These are phyloP conservation scores for Idaea straminata DNA, from an alignment of 2,888 invertebrate species.

Conservation along the genomic window DNA sequence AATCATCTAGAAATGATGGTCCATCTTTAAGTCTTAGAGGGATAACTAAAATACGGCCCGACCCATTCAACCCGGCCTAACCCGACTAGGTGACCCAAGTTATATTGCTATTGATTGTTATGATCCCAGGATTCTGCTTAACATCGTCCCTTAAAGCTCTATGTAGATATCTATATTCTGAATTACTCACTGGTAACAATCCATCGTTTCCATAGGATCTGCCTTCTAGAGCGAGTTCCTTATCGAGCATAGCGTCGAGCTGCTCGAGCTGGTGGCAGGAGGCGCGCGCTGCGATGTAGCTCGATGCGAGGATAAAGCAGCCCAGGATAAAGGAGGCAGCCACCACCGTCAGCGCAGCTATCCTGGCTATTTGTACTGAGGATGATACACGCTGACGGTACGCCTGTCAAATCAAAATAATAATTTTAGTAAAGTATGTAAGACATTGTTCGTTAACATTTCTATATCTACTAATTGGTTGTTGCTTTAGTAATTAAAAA, in stretches of 20 bases:
- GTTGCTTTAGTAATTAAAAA: not conserved
- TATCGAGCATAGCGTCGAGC: conserved; percentile 83
- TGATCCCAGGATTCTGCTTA: not conserved
- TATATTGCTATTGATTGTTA: conserved; percentile 8
- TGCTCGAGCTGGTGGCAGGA: conserved; percentile 89
- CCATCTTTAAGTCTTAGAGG: too few relatives aligned
- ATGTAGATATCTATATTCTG: not conserved
- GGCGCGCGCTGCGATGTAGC: conserved; percentile 90
- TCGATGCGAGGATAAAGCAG: conserved; percentile 89
- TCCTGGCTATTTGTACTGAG: conserved; percentile 92
- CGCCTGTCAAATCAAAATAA: conserved; percentile 79
- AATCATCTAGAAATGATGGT: too few relatives aligned
- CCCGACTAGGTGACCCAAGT: too few relatives aligned
- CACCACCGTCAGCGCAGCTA: conserved; percentile 90
- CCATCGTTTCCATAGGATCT: conserved; percentile 82
- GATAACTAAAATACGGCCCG: too few relatives aligned
- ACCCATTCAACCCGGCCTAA: too few relatives aligned
- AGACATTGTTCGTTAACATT: conserved; percentile 19
- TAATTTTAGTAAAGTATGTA: conserved; percentile 6
- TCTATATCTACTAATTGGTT: conserved; percentile 12
- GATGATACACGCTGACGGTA: conserved; percentile 86
- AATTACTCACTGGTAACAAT: conserved; percentile 83
- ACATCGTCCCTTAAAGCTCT: too few relatives aligned
- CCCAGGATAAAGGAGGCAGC: conserved; percentile 90
- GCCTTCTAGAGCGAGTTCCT: conserved; percentile 84